A percentile compares a stretch with the other conserved stretches of the same genome.
These are phyloP conservation scores for Ptychochromis oligacanthus DNA, from an alignment of 2,113 vertebrate genomes.

Conservation along the genomic window DNA sequence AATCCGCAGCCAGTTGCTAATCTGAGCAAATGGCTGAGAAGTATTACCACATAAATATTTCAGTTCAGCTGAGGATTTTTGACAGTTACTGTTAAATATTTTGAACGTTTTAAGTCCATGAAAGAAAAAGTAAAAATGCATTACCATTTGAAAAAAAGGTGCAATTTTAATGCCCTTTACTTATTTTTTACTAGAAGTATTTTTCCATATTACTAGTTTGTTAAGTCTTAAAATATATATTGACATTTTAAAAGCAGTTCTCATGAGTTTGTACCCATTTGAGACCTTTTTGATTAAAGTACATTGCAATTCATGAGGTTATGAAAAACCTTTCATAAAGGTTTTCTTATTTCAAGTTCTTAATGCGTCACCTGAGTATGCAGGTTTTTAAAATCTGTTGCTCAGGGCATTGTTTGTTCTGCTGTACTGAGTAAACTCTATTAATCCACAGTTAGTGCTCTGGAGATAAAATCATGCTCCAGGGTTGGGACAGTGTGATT, in stretches of 20 bases:
- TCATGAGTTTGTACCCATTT: neutral
- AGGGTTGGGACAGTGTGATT: neutral
- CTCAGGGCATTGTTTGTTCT: constrained; percentile 26
- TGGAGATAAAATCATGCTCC: constrained; percentile 20
- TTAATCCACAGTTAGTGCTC: constrained; percentile 21
- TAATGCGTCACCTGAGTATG: neutral
- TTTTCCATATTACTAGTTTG: neutral
- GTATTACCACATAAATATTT: neutral
- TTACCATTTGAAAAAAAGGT: neutral
- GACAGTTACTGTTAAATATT: neutral
- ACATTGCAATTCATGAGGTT: neutral
- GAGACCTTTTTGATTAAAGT: neutral
- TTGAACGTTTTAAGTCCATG: neutral
- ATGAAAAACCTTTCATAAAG: neutral
- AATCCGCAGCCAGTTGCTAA: neutral
- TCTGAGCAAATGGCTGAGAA: no score
- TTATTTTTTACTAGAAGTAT: neutral
- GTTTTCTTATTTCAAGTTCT: neutral
- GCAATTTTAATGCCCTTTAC: neutral
- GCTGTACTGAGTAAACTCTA: neutral
- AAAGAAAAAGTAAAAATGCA: neutral
- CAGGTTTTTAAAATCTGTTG: neutral
- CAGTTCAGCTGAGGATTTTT: neutral
- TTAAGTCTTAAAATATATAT: neutral
- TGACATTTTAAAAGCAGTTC: neutral